phyloP scores from a whole-genome alignment of 2,888 invertebrate genomes.

The Leptinotarsa rubiginosa region DNA sequence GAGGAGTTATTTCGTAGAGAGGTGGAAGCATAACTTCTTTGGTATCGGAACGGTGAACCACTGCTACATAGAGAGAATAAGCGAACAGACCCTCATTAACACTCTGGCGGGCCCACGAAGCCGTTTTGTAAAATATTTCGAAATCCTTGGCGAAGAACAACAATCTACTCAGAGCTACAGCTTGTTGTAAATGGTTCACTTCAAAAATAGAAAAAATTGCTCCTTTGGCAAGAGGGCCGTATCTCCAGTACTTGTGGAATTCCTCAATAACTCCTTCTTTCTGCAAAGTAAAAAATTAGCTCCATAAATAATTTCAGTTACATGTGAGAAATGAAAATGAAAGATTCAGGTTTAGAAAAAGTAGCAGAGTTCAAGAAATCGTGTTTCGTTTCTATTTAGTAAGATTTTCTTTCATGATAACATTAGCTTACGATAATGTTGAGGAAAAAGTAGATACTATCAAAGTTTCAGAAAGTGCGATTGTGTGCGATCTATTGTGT shows the following conservation, averaged over 20 bases:
- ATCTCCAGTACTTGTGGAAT: conserved; percentile 30
- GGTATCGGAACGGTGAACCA: conserved; percentile 64
- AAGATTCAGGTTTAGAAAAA: too few species aligned
- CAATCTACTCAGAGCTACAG: conserved; percentile 73
- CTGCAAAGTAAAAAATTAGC: conserved; percentile 18
- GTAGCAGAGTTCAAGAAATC: too few species aligned
- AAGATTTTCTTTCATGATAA: too few species aligned
- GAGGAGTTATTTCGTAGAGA: conserved; percentile 78
- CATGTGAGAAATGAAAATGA: too few species aligned
- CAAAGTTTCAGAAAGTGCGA: too few species aligned
- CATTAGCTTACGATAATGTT: too few species aligned
- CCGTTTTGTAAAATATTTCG: conserved; percentile 75
- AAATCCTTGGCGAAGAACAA: conserved; percentile 78
- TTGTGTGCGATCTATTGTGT: too few species aligned
- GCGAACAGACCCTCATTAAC: conserved; percentile 78
- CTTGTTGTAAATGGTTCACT: conserved; percentile 73
- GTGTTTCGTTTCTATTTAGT: too few species aligned
- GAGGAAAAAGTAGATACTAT: too few species aligned
- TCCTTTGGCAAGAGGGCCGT: conserved; percentile 70
- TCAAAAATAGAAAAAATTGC: conserved; percentile 74
- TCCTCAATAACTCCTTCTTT: conserved; percentile 24
- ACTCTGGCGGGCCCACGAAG: conserved; percentile 75
- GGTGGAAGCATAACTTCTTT: conserved; percentile 70
- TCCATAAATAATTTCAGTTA: too few species aligned
- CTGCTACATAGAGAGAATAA: conserved; percentile 73